Base-by-base conservation (phyloP, 2,113 vertebrate species). In the Hyperoodon ampullatus region DNA sequence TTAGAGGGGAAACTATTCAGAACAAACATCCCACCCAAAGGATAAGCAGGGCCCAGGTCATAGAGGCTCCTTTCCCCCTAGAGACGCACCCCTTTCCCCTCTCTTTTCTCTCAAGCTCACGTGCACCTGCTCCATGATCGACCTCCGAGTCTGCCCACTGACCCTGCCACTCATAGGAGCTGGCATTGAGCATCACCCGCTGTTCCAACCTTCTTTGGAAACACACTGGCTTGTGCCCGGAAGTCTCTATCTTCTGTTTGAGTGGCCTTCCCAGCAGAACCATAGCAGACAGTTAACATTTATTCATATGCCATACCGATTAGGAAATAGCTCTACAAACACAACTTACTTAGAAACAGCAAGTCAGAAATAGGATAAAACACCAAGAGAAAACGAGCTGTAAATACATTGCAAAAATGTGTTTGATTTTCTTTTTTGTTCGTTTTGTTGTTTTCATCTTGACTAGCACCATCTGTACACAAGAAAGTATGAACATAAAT, bases 401-500 rank as follows among this genome's bases (percentile, higher is more conserved):
- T 97, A 98, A 98, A 98, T 98, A 98, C 98, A 96, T 97, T 98
- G 98, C 98, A 97, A 98, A 98, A 98, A 98, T 91, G 98, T 95
- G 96, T 95, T 92, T 92, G 90, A 78, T 98, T 55, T 98, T 97
- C 88, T 98, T 95, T 88, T 95, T 95, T 93, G 96, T 95, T 97
- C 88, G 96, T 97, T 97, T 98, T 98, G 98, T 98, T 92, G 93
- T 98, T 98, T 98, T 98, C 71, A 14, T 94, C 96, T 98, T 94
- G 96, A 98, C 99, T 99, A 99, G 99, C 99, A 99, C 99, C 99
- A 98, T 99, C 99, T 99, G 99, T 99, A 99, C 99, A 99, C 99
- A 98, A 98, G 98, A 98, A 98, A 97, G 98, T 98, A 99, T 98
- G 98, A 98, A 98, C 99, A 98, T 98, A 98, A 98, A 98, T 97